Base-by-base conservation (phyloP, 2,113 vertebrate genomes). In the Calidris pygmaea region DNA sequence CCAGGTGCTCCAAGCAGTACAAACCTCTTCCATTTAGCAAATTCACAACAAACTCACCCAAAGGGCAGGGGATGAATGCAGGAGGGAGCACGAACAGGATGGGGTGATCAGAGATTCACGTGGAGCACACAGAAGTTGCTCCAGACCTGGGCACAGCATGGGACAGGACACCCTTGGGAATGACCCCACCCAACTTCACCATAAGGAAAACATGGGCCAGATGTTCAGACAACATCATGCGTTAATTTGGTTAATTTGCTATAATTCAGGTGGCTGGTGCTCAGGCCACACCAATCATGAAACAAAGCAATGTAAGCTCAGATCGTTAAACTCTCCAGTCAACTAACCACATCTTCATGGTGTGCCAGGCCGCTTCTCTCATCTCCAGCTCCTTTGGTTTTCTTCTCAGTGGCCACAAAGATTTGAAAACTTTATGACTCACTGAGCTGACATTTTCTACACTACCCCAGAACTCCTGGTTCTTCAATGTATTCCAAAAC, bases 101-200 rank as follows among this genome's bases (percentile, higher is more conserved):
- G 0, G 32, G n/a, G 26, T 13, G 30, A 71, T 7, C 0, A 1
- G 34, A 66, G 45, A 85, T 24, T 47, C 63, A n/a, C 0, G 0
- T 0, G 7, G 34, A 72, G 13, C 0, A 1, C 45, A n/a, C 9
- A 47, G 77, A 59, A 27, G 52, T 35, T 81, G 74, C 37, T 91
- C 56, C 73, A 89, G 53, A 93, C n/a, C 52, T 43, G 66, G 48
- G 32, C 3, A 5, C 41, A 63, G 34, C 5, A 1, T 22, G 34
- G 48, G 56, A 63, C 4, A 3, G 56, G 70, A 81, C 1, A 7
- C 11, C 70, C 27, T 55, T 50, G 52, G 71, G 80, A 93, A 71
- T 34, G 55, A 86, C 73, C 76, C 70, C 83, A 91, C 52, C 72
- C 71, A 80, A 29, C 35, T 27, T 56, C 68, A 86, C 52, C 65